Evolutionary conservation across 1,140 invertebrate genomes (phyloP), one percentile per base, ranked within the genome.

Genomic region (Batillaria attramentaria): DNA sequence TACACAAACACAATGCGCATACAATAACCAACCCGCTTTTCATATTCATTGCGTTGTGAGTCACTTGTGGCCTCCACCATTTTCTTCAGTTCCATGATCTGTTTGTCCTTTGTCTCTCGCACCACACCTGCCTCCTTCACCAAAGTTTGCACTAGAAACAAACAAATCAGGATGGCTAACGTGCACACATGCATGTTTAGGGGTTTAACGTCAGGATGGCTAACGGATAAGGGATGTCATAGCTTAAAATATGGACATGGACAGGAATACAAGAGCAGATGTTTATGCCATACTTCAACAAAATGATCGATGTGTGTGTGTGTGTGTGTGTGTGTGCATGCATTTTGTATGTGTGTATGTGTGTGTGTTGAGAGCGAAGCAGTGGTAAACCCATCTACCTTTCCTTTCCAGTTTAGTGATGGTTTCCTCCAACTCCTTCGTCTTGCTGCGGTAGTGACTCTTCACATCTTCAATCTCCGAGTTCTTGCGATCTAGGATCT

Each of bases 401-500:
- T 90, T 91, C 74, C 84, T 89, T 39, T 91, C 90, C 70, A 90
- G 70, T 75, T 89, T 90, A 35, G 80, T 68, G n/a, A 87, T 86
- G 6, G 79, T 82, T 50, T 90, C 90, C 76, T 91, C 90, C 72
- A 88, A 68, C 43, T 90, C 89, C 77, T 87, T 88, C 37, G 79
- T 80, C 80, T 91, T 91, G n/a, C 77, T 81, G 78, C 83, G 84
- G 72, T 89, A 90, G 57, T 89, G 87, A 2, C 83, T 77, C 81
- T 91, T 91, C 28, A 91, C 77, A 66, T 90, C 88, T 81, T 91
- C 90, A 41, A 91, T 89, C 80, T 91, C 90, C 20, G 84, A 78
- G 84, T 91, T 91, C 81, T 91, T 91, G 37, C 90, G 80, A 75
- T 91, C 90, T 24, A 91, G 76, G 72, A 91, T 91, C 88, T 91